These are phyloP conservation scores for Hypomecis atomaria DNA, from an alignment of 2,888 invertebrate species.

Conservation along the genomic window DNA sequence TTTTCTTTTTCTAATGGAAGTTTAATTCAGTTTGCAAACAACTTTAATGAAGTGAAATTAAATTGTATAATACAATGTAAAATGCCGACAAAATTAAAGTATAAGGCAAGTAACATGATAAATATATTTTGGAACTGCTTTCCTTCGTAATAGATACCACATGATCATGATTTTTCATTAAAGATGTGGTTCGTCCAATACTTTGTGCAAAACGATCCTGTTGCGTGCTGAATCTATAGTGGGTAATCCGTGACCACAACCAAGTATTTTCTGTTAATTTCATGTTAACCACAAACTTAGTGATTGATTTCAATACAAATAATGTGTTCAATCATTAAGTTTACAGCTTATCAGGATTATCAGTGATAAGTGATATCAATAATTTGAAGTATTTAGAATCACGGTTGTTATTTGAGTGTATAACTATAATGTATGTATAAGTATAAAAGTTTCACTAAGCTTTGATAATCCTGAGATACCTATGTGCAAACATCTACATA, in stretches of 20 bases:
- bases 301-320: background rate
- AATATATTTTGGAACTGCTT: too few species aligned
- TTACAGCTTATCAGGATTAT: background rate
- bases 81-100: too few species aligned
- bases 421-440: background rate
- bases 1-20: too few species aligned
- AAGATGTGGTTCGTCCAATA: too few species aligned
- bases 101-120: too few species aligned
- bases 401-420: background rate
- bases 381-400: constrained; percentile 1
- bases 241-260: background rate
- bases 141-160: too few species aligned
- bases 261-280: constrained; percentile 3
- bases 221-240: too few species aligned
- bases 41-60: too few species aligned
- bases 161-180: too few species aligned
- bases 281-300: constrained; percentile 1
- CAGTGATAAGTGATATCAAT: background rate
- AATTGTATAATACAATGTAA: too few species aligned
- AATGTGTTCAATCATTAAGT: background rate
- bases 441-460: constrained; percentile 9
- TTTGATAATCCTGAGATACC: constrained; percentile 36
- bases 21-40: too few species aligned
- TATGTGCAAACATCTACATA: constrained; percentile 35
- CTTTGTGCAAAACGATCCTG: too few species aligned